Base-by-base conservation (phyloP, 2,113 vertebrate species). In the Elephantulus edwardii region DNA sequence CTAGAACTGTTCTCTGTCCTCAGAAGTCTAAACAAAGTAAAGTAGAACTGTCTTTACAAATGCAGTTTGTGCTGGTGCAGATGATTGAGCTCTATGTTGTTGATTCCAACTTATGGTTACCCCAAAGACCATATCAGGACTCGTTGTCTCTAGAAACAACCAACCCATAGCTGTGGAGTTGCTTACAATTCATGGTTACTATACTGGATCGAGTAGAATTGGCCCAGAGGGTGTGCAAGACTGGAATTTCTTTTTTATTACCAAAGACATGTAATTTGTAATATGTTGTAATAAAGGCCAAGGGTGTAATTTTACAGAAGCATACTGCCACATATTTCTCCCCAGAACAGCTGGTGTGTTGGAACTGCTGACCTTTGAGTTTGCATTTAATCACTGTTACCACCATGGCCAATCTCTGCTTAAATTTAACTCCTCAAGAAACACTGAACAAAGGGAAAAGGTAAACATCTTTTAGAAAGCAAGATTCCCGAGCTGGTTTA, bases 401-500 rank as follows among this genome's bases (percentile, higher is more conserved):
- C 19, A 68, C 35, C 35, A 38, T n/a, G 8, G 35, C 1, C 30
- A 20, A n/a, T 11, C 66, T n/a, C 56, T 56, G 35, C 62, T 84
- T 54, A 93, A 91, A 6, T 80, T 13, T 64, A 68, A n/a, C 50
- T 77, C 22, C 30, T 89, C 19, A 52, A 17, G 9, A 92, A 78
- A 78, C 66, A 46, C 22, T 48, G 62, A 83, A 46, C n/a, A 40
- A 40, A 77, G 46, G 54, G 24, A 58, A 68, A 93, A 92, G 80
- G 24, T 80, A 90, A 83, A 78, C 26, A 84, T 77, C 42, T 71
- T 93, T 80, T 42, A 83, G 38, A 58, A 50, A 62, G 74, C 92
- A 83, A 70, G 0, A 11, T 68, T 48, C 75, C 42, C 89, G 38
- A 86, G 60, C 86, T 86, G 54, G 24, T 86, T 91, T 81, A 75